Evolutionary conservation across 2,113 vertebrate species (phyloP).

Genomic region (Sander vitreus): DNA sequence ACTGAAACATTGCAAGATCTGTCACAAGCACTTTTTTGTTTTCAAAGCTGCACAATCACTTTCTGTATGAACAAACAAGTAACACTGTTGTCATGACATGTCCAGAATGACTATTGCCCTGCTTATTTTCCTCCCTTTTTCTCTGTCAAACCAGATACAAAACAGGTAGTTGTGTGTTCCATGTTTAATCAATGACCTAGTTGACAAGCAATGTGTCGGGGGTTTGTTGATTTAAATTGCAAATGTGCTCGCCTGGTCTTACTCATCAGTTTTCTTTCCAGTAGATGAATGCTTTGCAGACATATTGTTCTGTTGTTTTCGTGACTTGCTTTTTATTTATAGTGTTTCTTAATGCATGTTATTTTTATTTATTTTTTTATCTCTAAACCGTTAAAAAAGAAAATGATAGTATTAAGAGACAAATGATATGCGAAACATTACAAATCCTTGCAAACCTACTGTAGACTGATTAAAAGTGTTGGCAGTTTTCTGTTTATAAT

Average conservation of each 20-base stretch:
- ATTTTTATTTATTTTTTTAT: not conserved
- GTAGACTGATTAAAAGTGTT: not conserved
- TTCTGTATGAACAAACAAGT: slow-evolving; percentile 32
- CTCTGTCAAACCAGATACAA: slow-evolving; percentile 45
- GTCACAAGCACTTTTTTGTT: not conserved
- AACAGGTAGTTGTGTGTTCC: slow-evolving; percentile 34
- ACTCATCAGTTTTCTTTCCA: slow-evolving; percentile 11
- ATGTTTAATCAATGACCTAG: slow-evolving; percentile 41
- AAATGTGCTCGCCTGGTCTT: slow-evolving; percentile 21
- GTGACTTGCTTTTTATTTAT: not conserved
- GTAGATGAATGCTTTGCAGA: slow-evolving; percentile 8
- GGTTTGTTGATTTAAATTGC: slow-evolving; percentile 45
- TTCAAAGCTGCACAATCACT: not conserved
- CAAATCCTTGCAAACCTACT: not conserved
- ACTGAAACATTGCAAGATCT: slow-evolving; percentile 4
- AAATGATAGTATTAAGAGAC: not conserved
- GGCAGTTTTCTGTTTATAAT: not conserved
- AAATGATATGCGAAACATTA: not conserved
- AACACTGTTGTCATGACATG: slow-evolving; percentile 32
- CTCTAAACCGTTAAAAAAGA: not conserved
- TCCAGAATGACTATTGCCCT: slow-evolving; percentile 15
- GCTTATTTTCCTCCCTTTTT: not conserved
- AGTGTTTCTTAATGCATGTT: not conserved
- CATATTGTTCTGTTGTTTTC: not conserved
- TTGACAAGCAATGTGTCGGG: slow-evolving; percentile 2